These are phyloP conservation scores for Sebastes hubbsi DNA, from an alignment of 2,797 vertebrate genomes.

Conservation along the genomic window DNA sequence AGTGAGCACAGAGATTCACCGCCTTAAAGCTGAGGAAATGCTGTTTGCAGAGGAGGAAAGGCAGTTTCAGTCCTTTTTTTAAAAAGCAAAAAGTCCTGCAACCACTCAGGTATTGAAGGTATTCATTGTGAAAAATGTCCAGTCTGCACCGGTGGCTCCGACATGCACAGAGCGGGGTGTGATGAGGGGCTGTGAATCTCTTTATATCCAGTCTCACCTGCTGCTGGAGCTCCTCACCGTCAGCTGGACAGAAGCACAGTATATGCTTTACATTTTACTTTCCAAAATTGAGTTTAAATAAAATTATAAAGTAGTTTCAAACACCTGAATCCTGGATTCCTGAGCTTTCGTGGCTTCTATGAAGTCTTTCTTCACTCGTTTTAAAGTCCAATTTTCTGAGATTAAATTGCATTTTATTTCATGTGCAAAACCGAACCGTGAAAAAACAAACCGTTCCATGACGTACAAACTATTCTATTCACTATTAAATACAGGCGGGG, in stretches of 20 bases:
- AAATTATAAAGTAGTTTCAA: background rate
- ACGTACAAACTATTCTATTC: no score
- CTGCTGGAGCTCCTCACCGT: background rate
- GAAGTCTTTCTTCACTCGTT: background rate
- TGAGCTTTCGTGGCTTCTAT: background rate
- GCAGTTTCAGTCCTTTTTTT: background rate
- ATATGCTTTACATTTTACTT: background rate
- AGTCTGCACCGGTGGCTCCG: background rate
- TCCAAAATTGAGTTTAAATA: background rate
- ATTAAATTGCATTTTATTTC: background rate
- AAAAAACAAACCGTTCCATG: no score
- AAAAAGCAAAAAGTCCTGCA: background rate
- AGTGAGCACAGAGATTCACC: constrained; percentile 12
- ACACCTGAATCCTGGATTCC: background rate
- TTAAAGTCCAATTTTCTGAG: background rate
- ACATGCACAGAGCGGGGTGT: background rate
- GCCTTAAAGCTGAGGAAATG: background rate
- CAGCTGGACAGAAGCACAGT: background rate
- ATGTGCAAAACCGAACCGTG: no score
- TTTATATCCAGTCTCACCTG: background rate
- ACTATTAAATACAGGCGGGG: no score
- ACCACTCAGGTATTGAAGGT: no score
- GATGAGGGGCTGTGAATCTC: background rate
- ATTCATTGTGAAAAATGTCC: background rate
- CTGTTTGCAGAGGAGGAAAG: background rate